phyloP scores from a whole-genome alignment of 2,888 invertebrate species.

The Phyllotreta striolata region DNA sequence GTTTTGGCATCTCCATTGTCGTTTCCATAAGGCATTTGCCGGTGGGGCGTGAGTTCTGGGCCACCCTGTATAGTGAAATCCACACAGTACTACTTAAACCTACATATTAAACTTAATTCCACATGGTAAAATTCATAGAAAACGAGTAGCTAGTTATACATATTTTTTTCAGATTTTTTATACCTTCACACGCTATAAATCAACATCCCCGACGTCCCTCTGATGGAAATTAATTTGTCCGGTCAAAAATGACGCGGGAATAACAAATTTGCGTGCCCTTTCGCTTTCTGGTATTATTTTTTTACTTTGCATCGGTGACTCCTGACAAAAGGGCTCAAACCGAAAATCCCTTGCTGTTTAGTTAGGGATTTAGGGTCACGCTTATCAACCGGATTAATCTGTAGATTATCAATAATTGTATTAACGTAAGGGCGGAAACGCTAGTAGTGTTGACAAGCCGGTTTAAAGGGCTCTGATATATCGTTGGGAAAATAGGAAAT shows the following conservation, averaged over 20 bases:
- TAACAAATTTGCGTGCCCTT: constrained; percentile 6
- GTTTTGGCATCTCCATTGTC: too few relatives aligned
- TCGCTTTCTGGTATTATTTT: background rate
- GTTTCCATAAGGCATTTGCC: too few relatives aligned
- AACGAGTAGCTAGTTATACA: too few relatives aligned
- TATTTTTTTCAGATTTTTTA: too few relatives aligned
- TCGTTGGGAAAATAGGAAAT: too few relatives aligned
- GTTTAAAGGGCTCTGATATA: background rate
- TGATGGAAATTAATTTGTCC: background rate
- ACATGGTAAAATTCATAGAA: too few relatives aligned
- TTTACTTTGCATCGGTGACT: constrained; percentile 17
- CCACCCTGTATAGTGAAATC: too few relatives aligned
- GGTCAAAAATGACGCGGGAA: constrained; percentile 22
- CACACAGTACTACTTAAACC: too few relatives aligned
- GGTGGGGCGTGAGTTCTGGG: too few relatives aligned
- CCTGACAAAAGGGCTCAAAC: constrained; percentile 18
- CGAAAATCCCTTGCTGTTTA: constrained; percentile 26
- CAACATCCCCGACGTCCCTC: too few relatives aligned
- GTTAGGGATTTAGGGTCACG: constrained; percentile 33
- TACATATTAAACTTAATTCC: too few relatives aligned
- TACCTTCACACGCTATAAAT: too few relatives aligned
- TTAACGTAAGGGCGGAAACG: constrained; percentile 28
- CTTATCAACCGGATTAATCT: constrained; percentile 34
- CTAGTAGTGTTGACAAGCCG: constrained; percentile 28
- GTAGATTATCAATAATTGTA: constrained; percentile 34